Evolutionary conservation across 2,888 invertebrate species (phyloP), one percentile per base, ranked within the genome.

Genomic region (Antitype chi): DNA sequence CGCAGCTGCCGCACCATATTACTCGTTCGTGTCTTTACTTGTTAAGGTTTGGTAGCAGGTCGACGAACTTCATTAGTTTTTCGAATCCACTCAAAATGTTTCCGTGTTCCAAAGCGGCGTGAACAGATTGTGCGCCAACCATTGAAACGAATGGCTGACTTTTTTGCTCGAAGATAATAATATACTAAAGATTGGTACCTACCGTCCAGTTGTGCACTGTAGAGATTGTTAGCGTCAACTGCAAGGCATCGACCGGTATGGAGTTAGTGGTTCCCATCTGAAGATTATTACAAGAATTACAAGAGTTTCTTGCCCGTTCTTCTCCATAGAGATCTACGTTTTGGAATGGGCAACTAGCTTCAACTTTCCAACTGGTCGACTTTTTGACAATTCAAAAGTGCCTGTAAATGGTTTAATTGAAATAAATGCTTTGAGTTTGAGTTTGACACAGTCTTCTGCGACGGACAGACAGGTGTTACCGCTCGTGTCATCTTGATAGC

Each of bases 1-100:
- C 70, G 70, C 74, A 67, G 79, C 38, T 49, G 38, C 52, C 49
- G 47, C 49, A 59, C 63, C 79, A 78, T 77, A 84, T 75, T 72
- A 70, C 78, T 66, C 32, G 67, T 74, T 78, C 78, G 66, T 63
- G 69, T 80, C 67, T 80, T 67, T 68, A 75, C 81, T 80, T 73
- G 73, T 80, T 79, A 74, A 68, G 55, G 59, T 43, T 72, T 55
- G 76, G 63, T 73, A 47, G 11, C 55, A 71, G 81, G 78, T 82
- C 78, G 60, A 68, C 38, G 77, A 82, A 84, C 85, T 84, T 74
- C 64, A 71, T 69, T 76, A 76, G 68, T 85, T 75, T 82, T 78
- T 75, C 57, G 20, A 71, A 81, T 75, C 62, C 59, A 69, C 60
- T 67, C 55, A 68, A 74, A 71, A 81, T 62, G 32, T 68, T 74